Evolutionary conservation across 2,888 invertebrate genomes (phyloP).

Genomic region (Ashinkailepas kermadecensis): DNA sequence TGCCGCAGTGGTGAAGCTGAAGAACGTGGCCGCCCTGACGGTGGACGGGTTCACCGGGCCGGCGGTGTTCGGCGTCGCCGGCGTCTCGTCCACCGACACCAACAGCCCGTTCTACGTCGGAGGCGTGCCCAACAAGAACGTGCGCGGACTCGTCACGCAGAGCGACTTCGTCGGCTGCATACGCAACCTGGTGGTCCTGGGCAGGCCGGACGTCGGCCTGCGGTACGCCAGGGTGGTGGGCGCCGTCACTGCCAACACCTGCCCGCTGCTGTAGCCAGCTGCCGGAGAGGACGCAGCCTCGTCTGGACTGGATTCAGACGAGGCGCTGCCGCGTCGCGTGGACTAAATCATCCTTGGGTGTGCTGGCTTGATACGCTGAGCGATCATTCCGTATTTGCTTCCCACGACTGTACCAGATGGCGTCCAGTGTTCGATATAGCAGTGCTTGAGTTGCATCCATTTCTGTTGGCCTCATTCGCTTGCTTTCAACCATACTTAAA

Average conservation of each 20-base stretch:
- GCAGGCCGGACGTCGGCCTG: constrained; percentile 45
- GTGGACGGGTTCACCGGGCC: constrained; percentile 72
- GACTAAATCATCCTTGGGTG: background rate
- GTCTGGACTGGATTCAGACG: too few relatives aligned
- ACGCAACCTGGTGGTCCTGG: constrained; percentile 43
- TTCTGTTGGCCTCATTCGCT: background rate
- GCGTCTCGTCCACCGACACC: constrained; percentile 56
- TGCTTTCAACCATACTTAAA: background rate
- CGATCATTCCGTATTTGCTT: background rate
- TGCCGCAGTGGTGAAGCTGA: constrained; percentile 68
- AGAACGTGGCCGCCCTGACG: constrained; percentile 76
- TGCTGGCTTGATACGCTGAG: background rate
- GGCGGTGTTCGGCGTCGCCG: constrained; percentile 57
- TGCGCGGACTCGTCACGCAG: constrained; percentile 59
- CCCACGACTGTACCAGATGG: background rate
- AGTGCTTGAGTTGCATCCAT: background rate
- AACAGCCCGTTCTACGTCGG: constrained; percentile 83
- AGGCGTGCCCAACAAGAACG: constrained; percentile 60
- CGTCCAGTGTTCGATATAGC: background rate
- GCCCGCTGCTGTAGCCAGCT: constrained; percentile 60
- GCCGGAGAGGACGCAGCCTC: background rate
- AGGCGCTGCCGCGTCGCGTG: background rate
- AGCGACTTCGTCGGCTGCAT: constrained; percentile 70
- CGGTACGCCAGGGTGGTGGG: constrained; percentile 56
- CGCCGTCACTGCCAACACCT: constrained; percentile 66